Evolutionary conservation across 1,140 invertebrate genomes (phyloP).

Genomic region (Heliconius congener): DNA sequence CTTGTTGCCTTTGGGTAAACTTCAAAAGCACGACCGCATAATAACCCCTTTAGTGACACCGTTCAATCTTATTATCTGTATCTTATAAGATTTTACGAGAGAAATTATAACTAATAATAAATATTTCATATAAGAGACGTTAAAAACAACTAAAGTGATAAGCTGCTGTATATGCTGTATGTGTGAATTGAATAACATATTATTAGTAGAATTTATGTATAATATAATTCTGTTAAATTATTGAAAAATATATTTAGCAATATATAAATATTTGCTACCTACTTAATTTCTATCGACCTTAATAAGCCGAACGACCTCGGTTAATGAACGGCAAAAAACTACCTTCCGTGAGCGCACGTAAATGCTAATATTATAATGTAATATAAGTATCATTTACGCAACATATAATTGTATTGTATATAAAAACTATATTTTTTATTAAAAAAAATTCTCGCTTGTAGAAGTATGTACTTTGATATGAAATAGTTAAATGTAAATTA

Average conservation of each 20-base stretch:
- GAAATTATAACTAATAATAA: neutral
- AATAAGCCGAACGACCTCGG: constrained; percentile 40
- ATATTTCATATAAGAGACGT: neutral
- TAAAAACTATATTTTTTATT: neutral
- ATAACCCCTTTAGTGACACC: constrained; percentile 19
- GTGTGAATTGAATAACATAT: no score
- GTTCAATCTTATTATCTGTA: constrained; percentile 22
- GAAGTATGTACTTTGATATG: neutral
- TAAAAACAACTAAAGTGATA: no score
- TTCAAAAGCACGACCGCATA: constrained; percentile 34
- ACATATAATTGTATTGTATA: constrained; percentile 5
- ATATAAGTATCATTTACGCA: constrained; percentile 1
- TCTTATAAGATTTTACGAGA: neutral
- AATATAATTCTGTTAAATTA: neutral
- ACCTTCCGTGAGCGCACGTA: constrained; percentile 34
- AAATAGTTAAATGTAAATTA: no score
- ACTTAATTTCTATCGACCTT: constrained; percentile 35
- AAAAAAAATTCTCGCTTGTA: neutral
- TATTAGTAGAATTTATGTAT: no score
- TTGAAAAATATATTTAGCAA: neutral
- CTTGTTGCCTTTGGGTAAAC: constrained; percentile 39
- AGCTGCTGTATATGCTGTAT: no score
- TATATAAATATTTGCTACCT: neutral
- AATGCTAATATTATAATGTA: constrained; percentile 9
- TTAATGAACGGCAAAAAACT: constrained; percentile 33